Percentiles rank a stretch among this genome's conserved stretches.
These are phyloP conservation scores for Casuarius casuarius DNA, from an alignment of 2,113 vertebrate species.

Conservation along the genomic window DNA sequence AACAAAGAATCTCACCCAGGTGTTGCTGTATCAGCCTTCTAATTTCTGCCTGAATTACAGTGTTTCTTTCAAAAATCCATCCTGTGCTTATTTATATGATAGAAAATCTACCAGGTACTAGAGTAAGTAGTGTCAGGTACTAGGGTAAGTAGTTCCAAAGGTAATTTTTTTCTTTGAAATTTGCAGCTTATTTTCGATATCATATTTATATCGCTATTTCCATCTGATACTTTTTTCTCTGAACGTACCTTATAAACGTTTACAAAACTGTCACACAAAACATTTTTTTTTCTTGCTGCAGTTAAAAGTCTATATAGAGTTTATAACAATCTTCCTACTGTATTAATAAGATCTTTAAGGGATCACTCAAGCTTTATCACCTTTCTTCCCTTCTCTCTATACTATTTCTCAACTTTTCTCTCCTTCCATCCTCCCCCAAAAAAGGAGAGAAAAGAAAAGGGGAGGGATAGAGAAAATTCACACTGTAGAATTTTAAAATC, in stretches of 20 bases:
- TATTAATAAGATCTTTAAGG: neutral
- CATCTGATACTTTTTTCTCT: neutral
- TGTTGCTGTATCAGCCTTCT: neutral
- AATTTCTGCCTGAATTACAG: neutral
- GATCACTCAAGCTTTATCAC: neutral
- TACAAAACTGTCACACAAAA: neutral
- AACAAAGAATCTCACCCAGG: neutral
- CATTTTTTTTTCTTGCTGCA: accelerated
- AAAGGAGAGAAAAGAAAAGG: neutral
- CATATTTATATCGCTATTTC: neutral
- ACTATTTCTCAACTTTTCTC: neutral
- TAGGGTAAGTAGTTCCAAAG: neutral
- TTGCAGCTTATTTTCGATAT: neutral
- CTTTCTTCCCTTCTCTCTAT: neutral
- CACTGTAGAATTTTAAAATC: neutral
- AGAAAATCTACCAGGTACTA: neutral
- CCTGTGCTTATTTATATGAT: neutral
- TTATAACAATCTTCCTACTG: neutral
- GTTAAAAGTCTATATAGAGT: neutral
- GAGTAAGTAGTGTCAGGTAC: neutral
- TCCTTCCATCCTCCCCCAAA: accelerated
- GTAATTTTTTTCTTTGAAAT: neutral
- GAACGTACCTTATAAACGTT: neutral
- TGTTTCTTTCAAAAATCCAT: neutral
- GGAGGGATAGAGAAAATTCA: neutral